Evolutionary conservation across 2,888 invertebrate genomes (phyloP), one percentile per base, ranked within the genome.

Genomic region (Pristionchus entomophagus): DNA sequence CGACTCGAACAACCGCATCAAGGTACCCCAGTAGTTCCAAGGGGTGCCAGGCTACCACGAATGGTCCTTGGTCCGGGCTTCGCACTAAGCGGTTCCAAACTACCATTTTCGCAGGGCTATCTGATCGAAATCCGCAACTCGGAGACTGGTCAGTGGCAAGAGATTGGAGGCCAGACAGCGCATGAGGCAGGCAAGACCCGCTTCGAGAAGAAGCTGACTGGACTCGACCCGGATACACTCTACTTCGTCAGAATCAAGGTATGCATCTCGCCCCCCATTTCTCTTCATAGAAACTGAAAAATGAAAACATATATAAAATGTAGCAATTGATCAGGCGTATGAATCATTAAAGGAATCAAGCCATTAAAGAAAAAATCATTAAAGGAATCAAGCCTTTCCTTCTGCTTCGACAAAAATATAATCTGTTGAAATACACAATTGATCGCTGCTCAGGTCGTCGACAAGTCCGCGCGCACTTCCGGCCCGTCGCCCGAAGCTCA

Each of bases 161-260:
- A 93, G 92, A 86, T 94, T 56, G 90, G 91, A 73, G 90, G 89
- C 32, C 87, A 91, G 14, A 90, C 91, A 6, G 87, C 88, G 14
- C 93, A 93, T 88, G 92, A 92, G 53, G 77, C 89, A 29, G 90
- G 89, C n/a, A 93, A 92, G 87, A 87, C 89, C 22, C 88, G 87
- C 32, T 93, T 93, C 88, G 86, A 88, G 86, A 90, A 93, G 89
- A 93, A 93, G 53, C 88, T 94, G 38, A 92, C 93, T 8, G 92
- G 84, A 17, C 92, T 94, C 41, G 92, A 93, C 69, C 92, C 94
- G 8, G 93, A 94, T 89, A 94, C 94, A 3, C 93, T 93, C 80
- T 94, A 94, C 89, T 92, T 94, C 85, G 93, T 94, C 22, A 93
- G 94, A 92, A 94, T 94, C 89, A 91, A 89, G 87, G 86, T 85